These are phyloP conservation scores for Hippasteria phrygiana DNA, from an alignment of 53 echinoderm and acorn worm genomes.

Conservation along the genomic window DNA sequence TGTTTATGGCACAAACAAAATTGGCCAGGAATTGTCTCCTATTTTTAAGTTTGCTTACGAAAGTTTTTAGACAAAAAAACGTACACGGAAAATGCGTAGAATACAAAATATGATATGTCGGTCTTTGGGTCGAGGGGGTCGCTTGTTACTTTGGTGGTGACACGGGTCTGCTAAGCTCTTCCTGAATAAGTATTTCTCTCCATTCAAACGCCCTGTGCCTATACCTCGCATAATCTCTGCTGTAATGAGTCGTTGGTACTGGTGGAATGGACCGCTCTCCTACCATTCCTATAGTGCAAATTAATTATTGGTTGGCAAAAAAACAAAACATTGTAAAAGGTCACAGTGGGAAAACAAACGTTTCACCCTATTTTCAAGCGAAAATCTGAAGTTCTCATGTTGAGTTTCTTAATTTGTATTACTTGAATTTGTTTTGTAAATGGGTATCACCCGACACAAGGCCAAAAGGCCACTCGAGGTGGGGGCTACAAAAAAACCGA, in stretches of 20 bases:
- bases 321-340: not conserved
- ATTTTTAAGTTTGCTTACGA: no score
- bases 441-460: no score
- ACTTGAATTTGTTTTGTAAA: no score
- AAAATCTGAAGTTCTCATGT: no score
- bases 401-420: no score
- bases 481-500: no score
- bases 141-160: not conserved
- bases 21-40: no score
- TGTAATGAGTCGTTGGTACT: constrained; percentile 8
- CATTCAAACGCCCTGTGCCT: constrained; percentile 19
- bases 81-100: constrained; percentile 15
- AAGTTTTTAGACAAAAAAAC: no score
- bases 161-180: constrained; percentile 1
- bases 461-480: no score
- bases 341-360: no score
- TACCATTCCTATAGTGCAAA: constrained; percentile 7
- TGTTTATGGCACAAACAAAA: not conserved
- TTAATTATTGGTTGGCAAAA: not conserved
- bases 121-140: constrained; percentile 12
- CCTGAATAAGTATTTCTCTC: constrained; percentile 21
- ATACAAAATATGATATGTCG: not conserved
- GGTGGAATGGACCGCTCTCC: constrained; percentile 24
- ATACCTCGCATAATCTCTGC: constrained; percentile 6
- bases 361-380: no score